Conservation (phyloP, 2,113 vertebrate genomes). For the Anoplopoma fimbria region DNA sequence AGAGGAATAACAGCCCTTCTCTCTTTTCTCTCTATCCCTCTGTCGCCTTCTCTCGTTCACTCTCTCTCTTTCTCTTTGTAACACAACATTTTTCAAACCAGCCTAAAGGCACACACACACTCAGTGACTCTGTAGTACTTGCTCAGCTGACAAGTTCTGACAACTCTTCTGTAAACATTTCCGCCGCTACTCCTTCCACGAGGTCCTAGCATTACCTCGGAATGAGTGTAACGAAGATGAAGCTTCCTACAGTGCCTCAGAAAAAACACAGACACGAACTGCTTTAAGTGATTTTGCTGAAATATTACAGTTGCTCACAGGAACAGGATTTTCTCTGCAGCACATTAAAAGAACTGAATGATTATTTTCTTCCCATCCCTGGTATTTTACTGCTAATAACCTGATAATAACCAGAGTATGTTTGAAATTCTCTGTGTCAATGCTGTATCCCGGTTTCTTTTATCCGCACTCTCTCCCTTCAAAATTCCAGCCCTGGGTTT, state of each 20-base stretch:
- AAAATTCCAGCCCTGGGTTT: slow-evolving; percentile 81
- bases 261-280: slow-evolving; percentile 29
- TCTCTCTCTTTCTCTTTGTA: slow-evolving; percentile 8
- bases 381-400: slow-evolving; percentile 33
- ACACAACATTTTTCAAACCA: slow-evolving; percentile 36
- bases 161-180: slow-evolving; percentile 75
- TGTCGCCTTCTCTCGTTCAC: slow-evolving; percentile 38
- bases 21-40: slow-evolving; percentile 53
- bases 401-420: slow-evolving; percentile 42
- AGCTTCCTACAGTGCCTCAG: slow-evolving; percentile 24
- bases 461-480: slow-evolving; percentile 38
- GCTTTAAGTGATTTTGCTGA: slow-evolving; percentile 23
- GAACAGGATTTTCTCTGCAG: not conserved
- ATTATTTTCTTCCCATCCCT: slow-evolving; percentile 38
- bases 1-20: slow-evolving; percentile 71
- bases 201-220: slow-evolving; percentile 46
- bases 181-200: slow-evolving; percentile 52
- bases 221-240: slow-evolving; percentile 39
- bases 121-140: slow-evolving; percentile 43
- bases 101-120: slow-evolving; percentile 54
- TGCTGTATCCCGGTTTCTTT: slow-evolving; percentile 49
- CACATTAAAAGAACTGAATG: slow-evolving; percentile 18
- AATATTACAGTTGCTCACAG: slow-evolving; percentile 15
- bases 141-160: slow-evolving; percentile 74
- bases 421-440: slow-evolving; percentile 37